Evolutionary conservation across 2,797 vertebrate genomes (phyloP).

Genomic region (Syngnathus acus): DNA sequence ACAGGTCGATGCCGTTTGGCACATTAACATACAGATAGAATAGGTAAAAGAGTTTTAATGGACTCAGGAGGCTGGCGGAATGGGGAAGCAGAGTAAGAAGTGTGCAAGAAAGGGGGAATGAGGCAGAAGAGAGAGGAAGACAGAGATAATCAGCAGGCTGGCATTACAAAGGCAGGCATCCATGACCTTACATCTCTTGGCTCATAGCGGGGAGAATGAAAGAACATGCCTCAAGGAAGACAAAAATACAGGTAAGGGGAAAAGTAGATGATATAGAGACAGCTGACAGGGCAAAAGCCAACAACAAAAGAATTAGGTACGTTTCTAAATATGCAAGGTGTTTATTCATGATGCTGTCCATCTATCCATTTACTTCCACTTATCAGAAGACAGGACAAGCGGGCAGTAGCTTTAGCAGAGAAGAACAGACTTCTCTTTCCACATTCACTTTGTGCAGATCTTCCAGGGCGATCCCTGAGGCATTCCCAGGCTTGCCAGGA

Average conservation of each 20-base stretch:
- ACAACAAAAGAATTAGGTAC: conserved; percentile 9
- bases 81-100: conserved; percentile 52
- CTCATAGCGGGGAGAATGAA: conserved; percentile 41
- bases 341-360: conserved; percentile 2
- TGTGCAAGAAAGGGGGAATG: conserved; percentile 28
- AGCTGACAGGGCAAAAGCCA: conserved; percentile 11
- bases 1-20: conserved; percentile 71
- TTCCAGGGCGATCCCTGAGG: no score
- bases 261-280: conserved; percentile 9
- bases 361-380: no score
- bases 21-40: conserved; percentile 98
- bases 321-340: conserved; percentile 23
- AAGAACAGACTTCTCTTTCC: no score
- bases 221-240: conserved; percentile 60
- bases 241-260: conserved; percentile 31
- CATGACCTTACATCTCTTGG: conserved; percentile 58
- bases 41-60: conserved; percentile 95
- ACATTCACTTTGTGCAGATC: not conserved
- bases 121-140: conserved; percentile 15
- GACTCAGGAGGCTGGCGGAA: conserved; percentile 72
- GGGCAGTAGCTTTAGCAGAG: no score
- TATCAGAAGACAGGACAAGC: no score
- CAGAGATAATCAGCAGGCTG: conserved; percentile 57
- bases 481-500: no score
- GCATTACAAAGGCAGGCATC: conserved; percentile 56